phyloP scores from a whole-genome alignment of 2,113 vertebrate species.

The Menura novaehollandiae region DNA sequence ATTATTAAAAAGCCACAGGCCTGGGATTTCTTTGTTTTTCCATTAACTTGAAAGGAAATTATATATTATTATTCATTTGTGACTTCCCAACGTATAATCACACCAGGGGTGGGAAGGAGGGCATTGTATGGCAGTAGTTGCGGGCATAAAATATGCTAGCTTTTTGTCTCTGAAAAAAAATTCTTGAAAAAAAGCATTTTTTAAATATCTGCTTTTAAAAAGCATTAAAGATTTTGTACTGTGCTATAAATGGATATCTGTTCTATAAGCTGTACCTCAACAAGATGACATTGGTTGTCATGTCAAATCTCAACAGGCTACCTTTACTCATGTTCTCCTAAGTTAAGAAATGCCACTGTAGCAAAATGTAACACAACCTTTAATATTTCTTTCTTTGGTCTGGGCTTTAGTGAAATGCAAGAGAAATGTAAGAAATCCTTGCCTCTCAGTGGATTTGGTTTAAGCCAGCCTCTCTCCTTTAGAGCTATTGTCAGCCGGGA shows the following conservation, averaged over 20 bases:
- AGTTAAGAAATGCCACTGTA: slow-evolving; percentile 68
- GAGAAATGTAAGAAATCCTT: slow-evolving; percentile 68
- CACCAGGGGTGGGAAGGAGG: neutral
- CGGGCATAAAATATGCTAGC: neutral
- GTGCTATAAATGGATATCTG: slow-evolving; percentile 67
- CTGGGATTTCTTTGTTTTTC: slow-evolving; percentile 8
- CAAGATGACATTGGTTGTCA: slow-evolving; percentile 74
- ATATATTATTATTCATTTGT: neutral
- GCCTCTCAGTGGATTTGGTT: slow-evolving; percentile 75
- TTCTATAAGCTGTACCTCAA: slow-evolving; percentile 52
- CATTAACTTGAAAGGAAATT: neutral
- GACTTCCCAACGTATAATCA: neutral
- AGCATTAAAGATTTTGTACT: slow-evolving; percentile 62
- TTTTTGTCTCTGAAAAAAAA: slow-evolving; percentile 27
- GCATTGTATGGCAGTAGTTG: neutral
- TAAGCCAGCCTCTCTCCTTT: slow-evolving; percentile 66
- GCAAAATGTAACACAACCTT: slow-evolving; percentile 79
- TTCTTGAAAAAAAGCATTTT: slow-evolving; percentile 57
- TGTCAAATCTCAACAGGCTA: slow-evolving; percentile 77
- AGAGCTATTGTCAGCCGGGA: slow-evolving; percentile 62
- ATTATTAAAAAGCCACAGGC: slow-evolving; percentile 26
- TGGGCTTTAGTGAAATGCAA: slow-evolving; percentile 64
- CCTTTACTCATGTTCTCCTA: slow-evolving; percentile 62
- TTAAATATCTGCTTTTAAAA: slow-evolving; percentile 49
- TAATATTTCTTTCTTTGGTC: slow-evolving; percentile 81